These are phyloP conservation scores for Netelia virgata DNA, from an alignment of 2,888 invertebrate species.

Conservation along the genomic window DNA sequence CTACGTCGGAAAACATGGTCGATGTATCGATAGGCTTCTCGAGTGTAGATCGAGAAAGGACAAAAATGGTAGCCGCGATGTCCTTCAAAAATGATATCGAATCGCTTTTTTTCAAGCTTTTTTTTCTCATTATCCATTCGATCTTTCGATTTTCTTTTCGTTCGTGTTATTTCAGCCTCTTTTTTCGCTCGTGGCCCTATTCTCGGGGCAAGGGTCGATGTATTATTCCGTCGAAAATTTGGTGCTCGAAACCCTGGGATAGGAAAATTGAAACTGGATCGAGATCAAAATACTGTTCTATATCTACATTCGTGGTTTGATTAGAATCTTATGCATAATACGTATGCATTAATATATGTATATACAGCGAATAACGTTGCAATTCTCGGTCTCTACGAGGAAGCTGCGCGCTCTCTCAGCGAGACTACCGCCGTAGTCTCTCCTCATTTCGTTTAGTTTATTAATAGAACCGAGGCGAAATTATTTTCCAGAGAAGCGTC, in stretches of 20 bases:
- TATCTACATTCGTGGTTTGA: not conserved
- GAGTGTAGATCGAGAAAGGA: not conserved
- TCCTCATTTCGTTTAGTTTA: slow-evolving; percentile 72
- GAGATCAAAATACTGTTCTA: not conserved
- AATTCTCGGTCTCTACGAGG: slow-evolving; percentile 51
- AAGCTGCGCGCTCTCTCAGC: slow-evolving; percentile 57
- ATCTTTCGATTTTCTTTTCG: slow-evolving; percentile 3
- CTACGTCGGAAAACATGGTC: not conserved
- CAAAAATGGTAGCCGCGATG: not conserved
- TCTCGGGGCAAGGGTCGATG: not conserved
- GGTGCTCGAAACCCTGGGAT: not conserved
- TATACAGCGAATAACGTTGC: slow-evolving; percentile 16
- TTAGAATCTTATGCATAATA: not conserved
- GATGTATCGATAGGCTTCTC: not conserved
- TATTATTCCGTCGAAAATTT: slow-evolving; percentile 18
- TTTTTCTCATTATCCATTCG: not conserved
- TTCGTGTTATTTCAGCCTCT: not conserved
- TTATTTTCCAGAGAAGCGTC: slow-evolving; percentile 74
- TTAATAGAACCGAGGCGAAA: slow-evolving; percentile 72
- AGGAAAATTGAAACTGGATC: slow-evolving; percentile 30
- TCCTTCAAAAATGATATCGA: slow-evolving; percentile 6
- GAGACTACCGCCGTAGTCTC: slow-evolving; percentile 67
- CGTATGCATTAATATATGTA: slow-evolving; percentile 8
- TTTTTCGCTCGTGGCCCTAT: not conserved
- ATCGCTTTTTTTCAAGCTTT: not conserved